A percentile compares a stretch with the other conserved stretches of the same genome.
Conservation (phyloP, 2,888 invertebrate genomes). For the Phymatocera aterrima region DNA sequence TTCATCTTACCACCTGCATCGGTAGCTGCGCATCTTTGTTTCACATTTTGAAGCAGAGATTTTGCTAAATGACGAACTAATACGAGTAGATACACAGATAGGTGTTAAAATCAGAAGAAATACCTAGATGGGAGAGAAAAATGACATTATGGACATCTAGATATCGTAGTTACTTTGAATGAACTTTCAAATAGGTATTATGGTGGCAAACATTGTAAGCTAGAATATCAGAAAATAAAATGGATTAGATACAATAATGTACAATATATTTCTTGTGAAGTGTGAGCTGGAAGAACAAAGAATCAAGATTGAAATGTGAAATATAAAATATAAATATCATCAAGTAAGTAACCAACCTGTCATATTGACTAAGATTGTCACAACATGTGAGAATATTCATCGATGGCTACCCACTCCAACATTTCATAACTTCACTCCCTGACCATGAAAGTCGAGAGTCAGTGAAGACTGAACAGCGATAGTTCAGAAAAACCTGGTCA, state of each 20-base stretch:
- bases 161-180: conserved; percentile 18
- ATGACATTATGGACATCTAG: conserved; percentile 44
- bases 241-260: conserved; percentile 8
- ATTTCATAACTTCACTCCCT: conserved; percentile 39
- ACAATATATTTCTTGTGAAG: background rate
- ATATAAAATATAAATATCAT: conserved; percentile 59
- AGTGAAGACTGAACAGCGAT: conserved; percentile 33
- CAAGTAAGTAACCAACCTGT: conserved; percentile 68
- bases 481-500: conserved; percentile 22
- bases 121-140: conserved; percentile 55
- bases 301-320: no score
- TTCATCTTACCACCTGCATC: conserved; percentile 63
- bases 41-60: conserved; percentile 23
- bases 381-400: conserved; percentile 54
- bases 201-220: background rate
- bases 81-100: background rate
- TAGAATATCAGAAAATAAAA: conserved; percentile 42
- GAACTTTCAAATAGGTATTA: conserved; percentile 46
- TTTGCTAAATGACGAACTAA: conserved; percentile 30
- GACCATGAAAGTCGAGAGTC: conserved; percentile 31
- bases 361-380: conserved; percentile 63
- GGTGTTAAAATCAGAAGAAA: conserved; percentile 7
- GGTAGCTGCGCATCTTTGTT: background rate
- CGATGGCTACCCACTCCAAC: conserved; percentile 34
- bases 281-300: conserved; percentile 41